Percentiles rank a stretch among this genome's conserved stretches.
Conservation (phyloP, 2,888 invertebrate genomes). For the Carabus problematicus region DNA sequence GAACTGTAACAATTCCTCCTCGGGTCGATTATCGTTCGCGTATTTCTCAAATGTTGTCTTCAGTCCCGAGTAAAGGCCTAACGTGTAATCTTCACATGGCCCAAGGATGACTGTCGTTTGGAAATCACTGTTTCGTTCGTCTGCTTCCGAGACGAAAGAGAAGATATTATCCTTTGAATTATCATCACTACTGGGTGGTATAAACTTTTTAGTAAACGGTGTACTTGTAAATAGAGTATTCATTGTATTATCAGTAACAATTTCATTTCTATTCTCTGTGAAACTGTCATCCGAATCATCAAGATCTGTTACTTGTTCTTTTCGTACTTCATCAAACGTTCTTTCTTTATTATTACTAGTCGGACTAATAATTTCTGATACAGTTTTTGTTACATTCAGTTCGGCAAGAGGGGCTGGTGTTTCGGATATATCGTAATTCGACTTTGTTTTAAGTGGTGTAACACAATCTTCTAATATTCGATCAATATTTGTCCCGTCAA, state of each 20-base stretch:
- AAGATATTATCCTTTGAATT: neutral
- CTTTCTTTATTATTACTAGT: neutral
- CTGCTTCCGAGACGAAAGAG: conserved; percentile 37
- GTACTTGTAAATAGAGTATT: conserved; percentile 12
- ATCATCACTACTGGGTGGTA: neutral
- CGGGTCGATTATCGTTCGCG: conserved; percentile 58
- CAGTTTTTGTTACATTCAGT: no score
- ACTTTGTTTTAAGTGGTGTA: no score
- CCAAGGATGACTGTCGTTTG: conserved; percentile 66
- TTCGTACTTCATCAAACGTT: neutral
- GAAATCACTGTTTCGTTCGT: conserved; percentile 23
- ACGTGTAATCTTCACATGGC: conserved; percentile 65
- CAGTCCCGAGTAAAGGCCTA: conserved; percentile 62
- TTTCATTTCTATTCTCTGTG: neutral
- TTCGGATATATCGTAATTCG: no score
- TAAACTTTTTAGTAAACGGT: conserved; percentile 7
- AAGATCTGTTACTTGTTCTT: neutral
- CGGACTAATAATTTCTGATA: neutral
- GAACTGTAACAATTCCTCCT: conserved; percentile 63
- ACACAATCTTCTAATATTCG: no score
- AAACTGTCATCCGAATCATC: conserved; percentile 12
- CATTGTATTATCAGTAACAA: neutral
- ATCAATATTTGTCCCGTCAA: no score
- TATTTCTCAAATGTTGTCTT: conserved; percentile 59
- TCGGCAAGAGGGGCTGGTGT: no score